Base-by-base conservation (phyloP, 2,113 vertebrate genomes). In the Gorilla gorilla region DNA sequence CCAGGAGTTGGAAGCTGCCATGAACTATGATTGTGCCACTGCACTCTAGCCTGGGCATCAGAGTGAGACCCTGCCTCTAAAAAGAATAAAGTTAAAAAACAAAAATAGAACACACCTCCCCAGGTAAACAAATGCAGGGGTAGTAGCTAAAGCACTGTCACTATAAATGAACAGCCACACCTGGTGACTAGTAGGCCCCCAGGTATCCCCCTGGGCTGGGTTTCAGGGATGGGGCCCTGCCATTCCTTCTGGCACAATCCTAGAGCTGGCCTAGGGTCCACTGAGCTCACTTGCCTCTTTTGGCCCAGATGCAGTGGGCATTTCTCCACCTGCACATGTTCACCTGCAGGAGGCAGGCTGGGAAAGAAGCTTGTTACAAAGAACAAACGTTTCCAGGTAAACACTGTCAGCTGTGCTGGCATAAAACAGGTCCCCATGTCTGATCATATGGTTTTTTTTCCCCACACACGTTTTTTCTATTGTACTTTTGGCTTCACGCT, bases 221-320 rank as follows among this genome's bases (percentile, higher is more conserved):
- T 38, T 43, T 89, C 1, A 0, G 70, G n/a, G 10, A 3, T 8
- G 11, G 0, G 1, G 52, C 27, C 38, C 50, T n/a, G 66, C 48
- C 48, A 25, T 59, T 48, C 43, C 43, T 38, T 6, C 17, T 8
- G 35, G n/a, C 64, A 43, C 13, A 5, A 11, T 20, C 52, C 20
- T 27, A 76, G 73, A 79, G 23, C 59, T 25, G 7, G 25, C 6
- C 18, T 3, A 8, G 68, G 35, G 30, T 48, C 61, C 3, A 0
- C 4, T 3, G 7, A 59, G 50, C 45, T 66, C 43, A 1, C 5
- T 11, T 50, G 52, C 48, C 23, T 5, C n/a, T 92, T 59, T 35
- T 3, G 52, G 78, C 50, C n/a, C 38, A 0, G 7, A 25, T 1
- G 23, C 10, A 45, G 90, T 38, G 22, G 75, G 30, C 32, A 9